Evolutionary conservation across 2,797 vertebrate species (phyloP).

Genomic region (Falco naumanni): DNA sequence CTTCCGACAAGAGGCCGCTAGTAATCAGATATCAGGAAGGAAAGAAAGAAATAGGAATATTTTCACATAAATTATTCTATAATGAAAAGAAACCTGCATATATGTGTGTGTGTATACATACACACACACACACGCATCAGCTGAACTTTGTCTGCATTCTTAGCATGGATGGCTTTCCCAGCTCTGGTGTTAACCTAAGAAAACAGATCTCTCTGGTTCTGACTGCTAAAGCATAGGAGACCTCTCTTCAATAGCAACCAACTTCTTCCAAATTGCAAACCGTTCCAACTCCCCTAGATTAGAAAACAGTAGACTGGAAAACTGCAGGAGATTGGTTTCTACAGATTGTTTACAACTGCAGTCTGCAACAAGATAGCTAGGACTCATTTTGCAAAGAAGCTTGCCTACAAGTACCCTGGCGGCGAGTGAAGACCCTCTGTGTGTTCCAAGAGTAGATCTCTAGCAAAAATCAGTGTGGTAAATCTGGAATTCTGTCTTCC

Average conservation of each 20-base stretch:
- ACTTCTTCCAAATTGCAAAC: constrained; percentile 72
- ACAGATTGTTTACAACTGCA: constrained; percentile 67
- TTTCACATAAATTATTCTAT: constrained; percentile 11
- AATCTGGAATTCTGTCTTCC: constrained; percentile 5
- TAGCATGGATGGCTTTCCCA: neutral
- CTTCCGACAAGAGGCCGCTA: neutral
- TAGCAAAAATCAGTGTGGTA: neutral
- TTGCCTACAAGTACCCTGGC: neutral
- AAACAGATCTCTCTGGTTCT: constrained; percentile 58
- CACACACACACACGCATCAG: accelerated
- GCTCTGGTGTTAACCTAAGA: constrained; percentile 38
- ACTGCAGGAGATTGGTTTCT: constrained; percentile 77
- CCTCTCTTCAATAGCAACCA: constrained; percentile 50
- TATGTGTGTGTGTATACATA: no score
- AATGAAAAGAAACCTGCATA: neutral
- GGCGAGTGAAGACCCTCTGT: accelerated
- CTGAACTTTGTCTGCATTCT: constrained; percentile 18
- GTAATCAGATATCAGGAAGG: neutral
- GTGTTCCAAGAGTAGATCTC: constrained; percentile 5
- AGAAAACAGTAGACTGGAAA: constrained; percentile 80
- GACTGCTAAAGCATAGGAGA: constrained; percentile 53
- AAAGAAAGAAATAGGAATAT: neutral
- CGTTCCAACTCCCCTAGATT: constrained; percentile 68
- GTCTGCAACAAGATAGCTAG: constrained; percentile 58
- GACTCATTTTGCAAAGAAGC: constrained; percentile 28